A percentile compares a stretch with the other conserved stretches of the same genome.
phyloP scores from a whole-genome alignment of 1,140 invertebrate genomes.

The Nasonia longicornis region DNA sequence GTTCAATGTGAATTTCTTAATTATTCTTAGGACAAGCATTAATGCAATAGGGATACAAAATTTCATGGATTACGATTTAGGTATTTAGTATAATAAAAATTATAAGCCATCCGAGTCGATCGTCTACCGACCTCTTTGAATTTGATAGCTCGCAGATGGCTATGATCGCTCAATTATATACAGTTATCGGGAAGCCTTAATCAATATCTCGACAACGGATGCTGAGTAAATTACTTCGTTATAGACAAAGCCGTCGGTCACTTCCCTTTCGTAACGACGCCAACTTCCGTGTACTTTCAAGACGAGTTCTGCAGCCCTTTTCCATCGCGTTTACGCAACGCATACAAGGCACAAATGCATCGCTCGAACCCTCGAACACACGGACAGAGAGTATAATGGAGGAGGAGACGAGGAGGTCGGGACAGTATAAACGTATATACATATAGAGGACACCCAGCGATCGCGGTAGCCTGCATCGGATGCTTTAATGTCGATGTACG shows the following conservation, averaged over 20 bases:
- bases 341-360: not conserved
- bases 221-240: not conserved
- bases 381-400: not conserved
- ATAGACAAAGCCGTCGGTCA: not conserved
- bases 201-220: not conserved
- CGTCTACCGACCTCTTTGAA: too few species aligned
- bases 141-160: not conserved
- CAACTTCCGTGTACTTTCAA: not conserved
- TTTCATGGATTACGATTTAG: too few species aligned
- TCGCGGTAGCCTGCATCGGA: slow-evolving; percentile 1
- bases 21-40: not conserved
- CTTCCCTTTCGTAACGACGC: not conserved
- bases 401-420: not conserved
- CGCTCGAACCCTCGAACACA: not conserved
- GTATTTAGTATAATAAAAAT: too few species aligned
- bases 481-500: slow-evolving; percentile 23
- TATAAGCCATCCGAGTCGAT: too few species aligned
- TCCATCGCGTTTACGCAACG: not conserved
- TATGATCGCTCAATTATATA: not conserved
- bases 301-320: not conserved
- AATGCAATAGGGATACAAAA: too few species aligned
- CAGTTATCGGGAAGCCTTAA: not conserved
- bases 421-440: not conserved
- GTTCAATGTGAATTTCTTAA: not conserved
- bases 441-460: not conserved